Percentiles rank a stretch among this genome's conserved stretches.
Evolutionary conservation across 2,888 invertebrate genomes (phyloP).

Genomic region (Mythimna pallens): DNA sequence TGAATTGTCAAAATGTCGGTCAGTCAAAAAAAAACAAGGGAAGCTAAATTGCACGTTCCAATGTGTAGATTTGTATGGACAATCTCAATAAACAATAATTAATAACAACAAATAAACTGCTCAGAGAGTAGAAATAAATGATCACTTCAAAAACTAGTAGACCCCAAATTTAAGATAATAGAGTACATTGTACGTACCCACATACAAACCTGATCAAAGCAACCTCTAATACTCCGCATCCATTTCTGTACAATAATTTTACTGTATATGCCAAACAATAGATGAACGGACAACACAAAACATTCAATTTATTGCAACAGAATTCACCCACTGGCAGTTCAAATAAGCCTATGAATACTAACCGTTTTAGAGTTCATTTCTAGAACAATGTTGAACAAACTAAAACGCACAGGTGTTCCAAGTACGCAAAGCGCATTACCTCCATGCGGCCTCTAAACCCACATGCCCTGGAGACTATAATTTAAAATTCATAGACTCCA

Average conservation of each 20-base stretch:
- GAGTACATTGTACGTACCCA: background rate
- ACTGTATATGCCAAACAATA: conserved; percentile 4
- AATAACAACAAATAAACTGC: too few species aligned
- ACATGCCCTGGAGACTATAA: conserved; percentile 63
- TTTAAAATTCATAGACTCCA: conserved; percentile 68
- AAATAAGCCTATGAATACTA: conserved; percentile 55
- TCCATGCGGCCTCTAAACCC: conserved; percentile 47
- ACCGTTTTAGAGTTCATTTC: conserved; percentile 40
- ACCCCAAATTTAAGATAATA: background rate
- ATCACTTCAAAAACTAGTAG: background rate
- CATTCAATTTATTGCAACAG: conserved; percentile 35
- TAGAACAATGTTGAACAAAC: conserved; percentile 49
- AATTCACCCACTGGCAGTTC: conserved; percentile 32
- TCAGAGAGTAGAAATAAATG: too few species aligned
- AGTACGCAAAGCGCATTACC: conserved; percentile 50
- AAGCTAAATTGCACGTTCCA: too few species aligned
- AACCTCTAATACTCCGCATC: background rate
- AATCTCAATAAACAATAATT: too few species aligned
- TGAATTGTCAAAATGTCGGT: too few species aligned
- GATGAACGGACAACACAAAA: conserved; percentile 7
- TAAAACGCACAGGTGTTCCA: conserved; percentile 46
- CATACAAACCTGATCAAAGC: background rate
- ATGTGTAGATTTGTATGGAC: too few species aligned
- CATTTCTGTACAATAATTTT: conserved; percentile 4
- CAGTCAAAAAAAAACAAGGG: too few species aligned